A percentile compares a stretch with the other conserved stretches of the same genome.
Conservation (phyloP, 2,888 invertebrate species). For the Ceramica pisi region DNA sequence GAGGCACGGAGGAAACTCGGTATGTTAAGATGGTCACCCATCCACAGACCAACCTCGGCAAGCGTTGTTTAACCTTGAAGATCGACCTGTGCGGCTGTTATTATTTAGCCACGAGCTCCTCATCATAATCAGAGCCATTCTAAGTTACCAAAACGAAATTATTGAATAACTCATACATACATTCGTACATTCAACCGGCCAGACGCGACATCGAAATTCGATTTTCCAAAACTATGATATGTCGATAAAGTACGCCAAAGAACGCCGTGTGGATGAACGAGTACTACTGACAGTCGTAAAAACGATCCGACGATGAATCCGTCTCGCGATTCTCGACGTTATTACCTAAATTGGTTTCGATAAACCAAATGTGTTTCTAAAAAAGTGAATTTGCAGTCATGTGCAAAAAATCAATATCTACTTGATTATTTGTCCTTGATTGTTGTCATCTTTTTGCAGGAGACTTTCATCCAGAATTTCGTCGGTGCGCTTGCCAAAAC, state of each 20-base stretch:
- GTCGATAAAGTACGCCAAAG: constrained; percentile 28
- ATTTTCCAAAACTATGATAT: constrained; percentile 52
- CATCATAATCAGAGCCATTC: not conserved
- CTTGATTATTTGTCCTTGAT: not conserved
- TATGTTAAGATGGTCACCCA: too few relatives aligned
- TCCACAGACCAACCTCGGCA: too few relatives aligned
- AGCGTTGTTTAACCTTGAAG: too few relatives aligned
- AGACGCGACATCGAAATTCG: constrained; percentile 47
- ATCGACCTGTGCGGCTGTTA: too few relatives aligned
- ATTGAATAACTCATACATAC: constrained; percentile 4
- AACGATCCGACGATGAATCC: constrained; percentile 21
- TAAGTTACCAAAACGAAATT: not conserved
- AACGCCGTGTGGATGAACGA: constrained; percentile 15
- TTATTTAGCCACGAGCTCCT: too few relatives aligned
- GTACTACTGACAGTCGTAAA: constrained; percentile 34
- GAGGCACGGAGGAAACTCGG: too few relatives aligned
- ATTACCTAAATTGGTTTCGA: constrained; percentile 30
- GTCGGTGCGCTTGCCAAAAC: too few relatives aligned
- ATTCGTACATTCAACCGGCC: constrained; percentile 31
- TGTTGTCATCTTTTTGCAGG: not conserved
- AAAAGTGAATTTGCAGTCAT: not conserved
- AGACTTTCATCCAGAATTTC: not conserved
- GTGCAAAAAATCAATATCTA: not conserved
- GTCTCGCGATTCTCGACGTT: constrained; percentile 9
- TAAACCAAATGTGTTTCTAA: not conserved